phyloP scores from a whole-genome alignment of 2,113 vertebrate species.

The Pipa parva region DNA sequence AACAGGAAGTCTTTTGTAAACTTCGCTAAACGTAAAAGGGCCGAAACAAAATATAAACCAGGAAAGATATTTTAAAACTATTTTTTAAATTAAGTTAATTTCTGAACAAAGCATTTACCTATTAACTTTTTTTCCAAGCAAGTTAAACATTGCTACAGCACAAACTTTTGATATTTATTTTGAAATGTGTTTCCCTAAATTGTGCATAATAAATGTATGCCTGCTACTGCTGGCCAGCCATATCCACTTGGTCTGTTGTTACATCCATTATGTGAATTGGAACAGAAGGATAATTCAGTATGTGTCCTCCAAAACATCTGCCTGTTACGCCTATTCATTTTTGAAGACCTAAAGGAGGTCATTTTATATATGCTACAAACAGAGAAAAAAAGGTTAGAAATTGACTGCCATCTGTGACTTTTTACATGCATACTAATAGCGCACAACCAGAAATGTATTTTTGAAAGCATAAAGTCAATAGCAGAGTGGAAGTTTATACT shows the following conservation, averaged over 20 bases:
- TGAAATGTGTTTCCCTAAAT: neutral
- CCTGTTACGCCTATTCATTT: too few relatives aligned
- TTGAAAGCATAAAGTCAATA: too few relatives aligned
- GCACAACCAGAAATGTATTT: too few relatives aligned
- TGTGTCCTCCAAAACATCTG: too few relatives aligned
- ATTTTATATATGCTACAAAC: too few relatives aligned
- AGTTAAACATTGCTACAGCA: neutral
- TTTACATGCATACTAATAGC: too few relatives aligned
- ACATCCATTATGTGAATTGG: too few relatives aligned
- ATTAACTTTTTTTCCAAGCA: neutral
- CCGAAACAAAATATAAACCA: neutral
- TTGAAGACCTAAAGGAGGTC: too few relatives aligned
- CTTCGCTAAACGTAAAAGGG: neutral
- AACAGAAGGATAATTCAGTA: too few relatives aligned
- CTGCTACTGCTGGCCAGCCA: neutral
- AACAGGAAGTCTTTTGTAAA: neutral
- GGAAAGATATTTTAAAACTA: neutral
- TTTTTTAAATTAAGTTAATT: neutral
- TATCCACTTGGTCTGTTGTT: neutral
- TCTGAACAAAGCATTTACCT: neutral
- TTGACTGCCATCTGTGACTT: too few relatives aligned
- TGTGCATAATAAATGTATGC: neutral
- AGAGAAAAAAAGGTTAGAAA: too few relatives aligned
- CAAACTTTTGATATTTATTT: neutral
- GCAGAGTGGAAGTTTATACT: too few relatives aligned